Conservation (phyloP, 2,797 vertebrate genomes). For the Lepus oiostolus region DNA sequence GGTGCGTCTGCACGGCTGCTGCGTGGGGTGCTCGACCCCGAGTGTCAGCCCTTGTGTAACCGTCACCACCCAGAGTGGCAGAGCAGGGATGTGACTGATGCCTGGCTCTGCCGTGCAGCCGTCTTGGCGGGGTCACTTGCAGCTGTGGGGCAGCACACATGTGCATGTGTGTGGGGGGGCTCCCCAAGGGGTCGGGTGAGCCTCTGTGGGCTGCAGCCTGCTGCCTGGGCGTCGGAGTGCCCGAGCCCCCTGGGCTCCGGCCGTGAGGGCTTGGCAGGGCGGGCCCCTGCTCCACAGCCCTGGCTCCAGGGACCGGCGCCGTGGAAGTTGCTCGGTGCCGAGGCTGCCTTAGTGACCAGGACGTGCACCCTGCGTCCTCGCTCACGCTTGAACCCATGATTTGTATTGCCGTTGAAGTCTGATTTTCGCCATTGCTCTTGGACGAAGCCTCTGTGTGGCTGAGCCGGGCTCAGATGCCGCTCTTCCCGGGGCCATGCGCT, state of each 20-base stretch:
- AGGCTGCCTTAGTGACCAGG: conserved; percentile 40
- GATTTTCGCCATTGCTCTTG: conserved; percentile 84
- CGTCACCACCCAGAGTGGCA: background rate
- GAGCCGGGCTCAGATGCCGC: conserved; percentile 75
- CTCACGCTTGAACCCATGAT: conserved; percentile 76
- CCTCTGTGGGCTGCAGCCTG: too few relatives aligned
- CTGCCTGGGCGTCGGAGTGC: too few relatives aligned
- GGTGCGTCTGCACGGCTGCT: background rate
- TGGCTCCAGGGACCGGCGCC: too few relatives aligned
- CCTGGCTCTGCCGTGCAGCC: too few relatives aligned
- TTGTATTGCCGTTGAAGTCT: conserved; percentile 84
- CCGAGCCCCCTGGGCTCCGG: too few relatives aligned
- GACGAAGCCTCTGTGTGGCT: conserved; percentile 60
- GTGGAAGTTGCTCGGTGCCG: too few relatives aligned
- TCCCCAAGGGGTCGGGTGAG: too few relatives aligned
- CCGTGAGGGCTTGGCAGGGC: too few relatives aligned
- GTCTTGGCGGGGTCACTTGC: background rate
- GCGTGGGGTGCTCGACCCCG: background rate
- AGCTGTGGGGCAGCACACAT: too few relatives aligned
- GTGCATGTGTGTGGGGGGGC: too few relatives aligned
- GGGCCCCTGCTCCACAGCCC: too few relatives aligned
- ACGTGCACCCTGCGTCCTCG: conserved; percentile 71
- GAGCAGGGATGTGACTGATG: background rate
- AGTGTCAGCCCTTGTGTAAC: background rate
- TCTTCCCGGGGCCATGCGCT: too few relatives aligned